Evolutionary conservation across 2,888 invertebrate genomes (phyloP), one percentile per base, ranked within the genome.

Genomic region (Cephus pygmeus): DNA sequence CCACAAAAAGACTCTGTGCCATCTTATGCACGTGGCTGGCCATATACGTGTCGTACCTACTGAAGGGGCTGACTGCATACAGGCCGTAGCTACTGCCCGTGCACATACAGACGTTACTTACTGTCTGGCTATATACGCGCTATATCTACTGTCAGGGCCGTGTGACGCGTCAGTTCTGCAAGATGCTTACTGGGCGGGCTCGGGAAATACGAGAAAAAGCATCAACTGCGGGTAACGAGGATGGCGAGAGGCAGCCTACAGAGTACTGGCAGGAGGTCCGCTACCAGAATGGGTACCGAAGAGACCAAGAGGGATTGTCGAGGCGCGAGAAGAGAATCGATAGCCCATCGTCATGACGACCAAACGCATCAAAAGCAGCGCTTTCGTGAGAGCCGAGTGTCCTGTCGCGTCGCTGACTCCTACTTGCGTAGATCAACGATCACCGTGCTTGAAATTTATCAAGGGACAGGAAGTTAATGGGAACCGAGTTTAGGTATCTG

Each of bases 271-370:
- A 56, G 56, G 23, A 56, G 56, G 56, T 23, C 23, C 15, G 23
- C 2, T 23, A 23, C 23, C 23, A 56, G 56, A 23, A 23, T 56
- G 56, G 9, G 6, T 23, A 23, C 23, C 23, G 6, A 35, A 35
- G 35, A 56, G 35, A 56, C 56, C 56, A 56, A 23, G 23, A 56
- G 56, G 15, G 6, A 23, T 31, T 31, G 31, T 31, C 6, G 71
- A 71, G 71, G 71, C 12, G 71, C 23, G 31, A 33, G 71, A 71
- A 33, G 71, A 31, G 71, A 31, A 71, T 71, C 71, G 71, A 71
- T 71, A 71, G 71, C 71, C 56, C 71, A 71, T 71, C 31, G 71
- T 71, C 71, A 71, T 71, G 71, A 33, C 71, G 71, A 71, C 71
- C 71, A 71, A 11, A 11, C 71, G 71, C 71, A 71, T 71, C 71